Conservation (phyloP, 2,113 vertebrate genomes). For the Corynorhinus townsendii region DNA sequence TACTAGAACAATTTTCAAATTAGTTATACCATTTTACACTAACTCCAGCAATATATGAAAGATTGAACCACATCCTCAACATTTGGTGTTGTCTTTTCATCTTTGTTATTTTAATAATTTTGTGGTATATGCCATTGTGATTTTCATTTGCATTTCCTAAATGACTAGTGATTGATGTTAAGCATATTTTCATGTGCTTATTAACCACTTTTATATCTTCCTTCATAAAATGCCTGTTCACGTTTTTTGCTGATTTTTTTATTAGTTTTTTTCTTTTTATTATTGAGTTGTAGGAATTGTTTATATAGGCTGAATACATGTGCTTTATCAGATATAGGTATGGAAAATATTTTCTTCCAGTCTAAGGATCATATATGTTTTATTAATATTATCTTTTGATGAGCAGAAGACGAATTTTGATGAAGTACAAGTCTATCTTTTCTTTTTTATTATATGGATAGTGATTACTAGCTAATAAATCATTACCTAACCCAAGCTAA, state of each 20-base stretch:
- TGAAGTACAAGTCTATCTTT: background rate
- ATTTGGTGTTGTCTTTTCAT: background rate
- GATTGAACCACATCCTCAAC: background rate
- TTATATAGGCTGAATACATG: background rate
- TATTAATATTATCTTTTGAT: background rate
- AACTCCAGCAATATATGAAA: background rate
- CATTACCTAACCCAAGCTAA: background rate
- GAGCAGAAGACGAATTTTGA: background rate
- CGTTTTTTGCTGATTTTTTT: background rate
- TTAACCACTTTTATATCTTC: background rate
- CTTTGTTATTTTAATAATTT: background rate
- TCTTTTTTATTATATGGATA: background rate
- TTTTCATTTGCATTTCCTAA: background rate
- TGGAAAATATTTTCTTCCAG: background rate
- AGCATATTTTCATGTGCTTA: background rate
- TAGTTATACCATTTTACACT: background rate
- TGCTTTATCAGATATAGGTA: background rate
- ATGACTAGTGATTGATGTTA: background rate
- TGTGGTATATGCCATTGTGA: background rate
- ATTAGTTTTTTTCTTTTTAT: background rate
- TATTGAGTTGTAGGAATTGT: background rate
- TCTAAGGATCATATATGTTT: background rate
- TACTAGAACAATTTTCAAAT: background rate
- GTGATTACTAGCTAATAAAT: background rate
- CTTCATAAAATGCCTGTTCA: background rate